A percentile compares a stretch with the other conserved stretches of the same genome.
Conservation (phyloP, 2,888 invertebrate species). For the Heliconius aoede region DNA sequence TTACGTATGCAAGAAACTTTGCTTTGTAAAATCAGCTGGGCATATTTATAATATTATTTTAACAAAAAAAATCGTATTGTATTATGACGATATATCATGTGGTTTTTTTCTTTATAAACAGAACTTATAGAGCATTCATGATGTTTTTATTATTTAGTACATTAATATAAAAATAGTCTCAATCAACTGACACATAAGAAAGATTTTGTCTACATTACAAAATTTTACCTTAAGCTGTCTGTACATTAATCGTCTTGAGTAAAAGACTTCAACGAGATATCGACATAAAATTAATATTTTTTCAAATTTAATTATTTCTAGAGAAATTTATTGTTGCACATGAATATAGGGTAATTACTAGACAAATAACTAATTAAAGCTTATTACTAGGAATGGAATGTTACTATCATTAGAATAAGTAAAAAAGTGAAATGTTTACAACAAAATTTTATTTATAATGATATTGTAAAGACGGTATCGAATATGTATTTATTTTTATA, state of each 20-base stretch:
- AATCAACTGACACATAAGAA: background rate
- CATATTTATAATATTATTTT: background rate
- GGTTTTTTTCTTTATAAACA: background rate
- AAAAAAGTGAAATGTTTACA: slow-evolving; percentile 33
- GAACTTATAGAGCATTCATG: background rate
- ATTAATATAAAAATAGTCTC: background rate
- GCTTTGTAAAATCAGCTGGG: slow-evolving; percentile 18
- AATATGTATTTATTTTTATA: slow-evolving; percentile 57
- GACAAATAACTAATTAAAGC: too few species aligned
- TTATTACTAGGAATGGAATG: background rate
- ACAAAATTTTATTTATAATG: slow-evolving; percentile 20
- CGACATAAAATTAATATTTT: background rate
- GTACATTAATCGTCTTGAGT: slow-evolving; percentile 74
- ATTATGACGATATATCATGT: background rate
- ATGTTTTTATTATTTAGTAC: background rate
- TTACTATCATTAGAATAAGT: background rate
- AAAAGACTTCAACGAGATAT: slow-evolving; percentile 80
- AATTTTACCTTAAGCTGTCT: slow-evolving; percentile 49
- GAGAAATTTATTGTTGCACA: background rate
- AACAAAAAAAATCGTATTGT: background rate
- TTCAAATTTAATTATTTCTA: background rate
- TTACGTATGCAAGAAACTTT: slow-evolving; percentile 35
- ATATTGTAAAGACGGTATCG: slow-evolving; percentile 32
- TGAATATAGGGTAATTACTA: background rate
- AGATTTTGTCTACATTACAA: background rate